Evolutionary conservation across 2,797 vertebrate species (phyloP).

Genomic region (Trachops cirrhosus): DNA sequence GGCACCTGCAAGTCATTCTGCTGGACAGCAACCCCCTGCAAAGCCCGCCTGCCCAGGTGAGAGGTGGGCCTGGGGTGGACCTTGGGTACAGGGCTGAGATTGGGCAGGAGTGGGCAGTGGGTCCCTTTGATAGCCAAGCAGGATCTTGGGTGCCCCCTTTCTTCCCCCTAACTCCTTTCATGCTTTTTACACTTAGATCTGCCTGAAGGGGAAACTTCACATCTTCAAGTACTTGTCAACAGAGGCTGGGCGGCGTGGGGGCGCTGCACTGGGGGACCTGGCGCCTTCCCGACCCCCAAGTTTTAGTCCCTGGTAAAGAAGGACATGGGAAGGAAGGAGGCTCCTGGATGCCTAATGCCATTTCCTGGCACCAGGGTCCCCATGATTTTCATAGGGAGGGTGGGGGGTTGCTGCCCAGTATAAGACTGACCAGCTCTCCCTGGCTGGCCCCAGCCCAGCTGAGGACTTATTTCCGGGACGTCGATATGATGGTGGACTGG

Average conservation of each 20-base stretch:
- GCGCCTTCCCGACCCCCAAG: constrained; percentile 85
- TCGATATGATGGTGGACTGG: constrained; percentile 87
- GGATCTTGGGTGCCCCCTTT: background rate
- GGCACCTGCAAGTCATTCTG: constrained; percentile 90
- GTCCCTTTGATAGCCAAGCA: background rate
- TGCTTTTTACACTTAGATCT: constrained; percentile 80
- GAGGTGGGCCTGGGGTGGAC: background rate
- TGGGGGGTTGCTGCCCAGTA: background rate
- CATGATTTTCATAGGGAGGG: background rate
- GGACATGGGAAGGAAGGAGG: background rate
- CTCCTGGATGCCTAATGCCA: background rate
- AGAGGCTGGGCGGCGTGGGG: constrained; percentile 85
- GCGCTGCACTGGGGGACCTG: constrained; percentile 83
- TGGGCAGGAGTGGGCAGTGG: background rate
- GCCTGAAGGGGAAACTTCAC: constrained; percentile 93
- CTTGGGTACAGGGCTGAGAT: background rate
- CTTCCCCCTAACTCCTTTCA: background rate
- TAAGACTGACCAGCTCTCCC: background rate
- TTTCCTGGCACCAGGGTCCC: background rate
- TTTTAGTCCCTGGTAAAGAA: constrained; percentile 87
- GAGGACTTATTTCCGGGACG: constrained; percentile 88
- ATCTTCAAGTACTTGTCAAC: constrained; percentile 94
- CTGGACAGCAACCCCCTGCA: constrained; percentile 94
- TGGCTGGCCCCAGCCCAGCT: constrained; percentile 82
- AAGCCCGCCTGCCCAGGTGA: constrained; percentile 90